Conservation (phyloP, 2,797 vertebrate species). For the Astyanax mexicanus region DNA sequence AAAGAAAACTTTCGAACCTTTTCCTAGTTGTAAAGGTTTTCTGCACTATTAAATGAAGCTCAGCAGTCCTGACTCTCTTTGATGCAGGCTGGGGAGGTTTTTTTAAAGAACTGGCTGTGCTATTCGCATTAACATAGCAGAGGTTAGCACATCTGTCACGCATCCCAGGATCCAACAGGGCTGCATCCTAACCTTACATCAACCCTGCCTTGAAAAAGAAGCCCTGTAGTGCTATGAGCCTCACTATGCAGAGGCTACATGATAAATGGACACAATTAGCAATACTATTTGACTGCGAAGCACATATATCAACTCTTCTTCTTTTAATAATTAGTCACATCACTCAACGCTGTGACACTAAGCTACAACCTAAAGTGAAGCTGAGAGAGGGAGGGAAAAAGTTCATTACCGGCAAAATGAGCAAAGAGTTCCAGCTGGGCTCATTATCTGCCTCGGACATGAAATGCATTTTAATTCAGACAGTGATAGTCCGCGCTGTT, state of each 20-base stretch:
- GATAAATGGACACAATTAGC: conserved; percentile 59
- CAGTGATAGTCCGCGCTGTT: conserved; percentile 38
- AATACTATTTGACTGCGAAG: conserved; percentile 59
- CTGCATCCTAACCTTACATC: conserved; percentile 30
- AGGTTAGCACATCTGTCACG: background rate
- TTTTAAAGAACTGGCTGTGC: background rate
- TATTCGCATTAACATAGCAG: conserved; percentile 15
- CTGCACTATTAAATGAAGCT: background rate
- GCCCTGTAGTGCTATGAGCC: background rate
- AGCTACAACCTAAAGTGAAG: conserved; percentile 54
- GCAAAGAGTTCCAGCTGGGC: conserved; percentile 55
- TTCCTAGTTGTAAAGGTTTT: background rate
- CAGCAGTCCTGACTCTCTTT: background rate
- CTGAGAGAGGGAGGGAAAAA: conserved; percentile 27
- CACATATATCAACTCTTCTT: conserved; percentile 59
- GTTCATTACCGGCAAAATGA: conserved; percentile 59
- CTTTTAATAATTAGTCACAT: conserved; percentile 60
- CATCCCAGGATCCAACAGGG: conserved; percentile 11
- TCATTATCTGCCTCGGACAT: conserved; percentile 57
- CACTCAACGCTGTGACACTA: conserved; percentile 52
- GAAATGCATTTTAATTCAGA: conserved; percentile 57
- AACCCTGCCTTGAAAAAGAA: conserved; percentile 27
- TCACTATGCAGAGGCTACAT: conserved; percentile 45
- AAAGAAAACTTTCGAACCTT: no score
- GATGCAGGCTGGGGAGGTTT: background rate